phyloP scores from a whole-genome alignment of 2,797 vertebrate species.

The Bradypodion pumilum region DNA sequence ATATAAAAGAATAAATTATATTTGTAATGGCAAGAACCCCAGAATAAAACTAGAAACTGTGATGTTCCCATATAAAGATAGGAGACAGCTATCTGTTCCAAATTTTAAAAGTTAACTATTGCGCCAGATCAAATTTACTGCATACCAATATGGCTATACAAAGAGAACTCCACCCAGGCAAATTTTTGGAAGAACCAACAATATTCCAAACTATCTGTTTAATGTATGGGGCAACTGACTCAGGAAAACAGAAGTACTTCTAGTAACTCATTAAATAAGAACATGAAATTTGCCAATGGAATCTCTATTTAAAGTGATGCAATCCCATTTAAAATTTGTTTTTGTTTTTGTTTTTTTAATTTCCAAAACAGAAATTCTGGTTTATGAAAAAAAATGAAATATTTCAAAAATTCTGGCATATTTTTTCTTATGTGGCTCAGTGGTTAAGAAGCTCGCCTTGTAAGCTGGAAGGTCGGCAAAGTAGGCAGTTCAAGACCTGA shows the following conservation, averaged over 20 bases:
- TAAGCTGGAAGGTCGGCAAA: too few species aligned
- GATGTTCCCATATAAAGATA: constrained; percentile 76
- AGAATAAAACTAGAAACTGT: constrained; percentile 73
- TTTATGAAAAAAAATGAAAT: too few species aligned
- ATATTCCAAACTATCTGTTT: constrained; percentile 63
- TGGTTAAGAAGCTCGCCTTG: too few species aligned
- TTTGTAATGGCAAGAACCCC: constrained; percentile 75
- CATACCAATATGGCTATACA: constrained; percentile 69
- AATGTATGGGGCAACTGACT: constrained; percentile 62
- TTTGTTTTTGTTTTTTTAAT: too few species aligned
- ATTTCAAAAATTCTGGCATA: not conserved
- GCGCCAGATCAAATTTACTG: constrained; percentile 71
- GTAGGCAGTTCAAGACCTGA: too few species aligned
- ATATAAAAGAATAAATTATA: constrained; percentile 75
- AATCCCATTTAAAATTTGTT: not conserved
- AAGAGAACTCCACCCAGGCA: constrained; percentile 66
- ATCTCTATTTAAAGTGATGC: constrained; percentile 49
- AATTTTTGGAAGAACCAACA: constrained; percentile 59
- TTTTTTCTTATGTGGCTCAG: constrained; percentile 30
- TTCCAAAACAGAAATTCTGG: constrained; percentile 23
- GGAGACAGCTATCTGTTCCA: constrained; percentile 75
- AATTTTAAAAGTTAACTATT: constrained; percentile 68
- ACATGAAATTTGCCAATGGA: constrained; percentile 29
- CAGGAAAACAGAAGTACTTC: constrained; percentile 50
- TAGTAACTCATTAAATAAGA: constrained; percentile 38